phyloP scores from a whole-genome alignment of 2,888 invertebrate species.

The Cyrtodaria siliqua region DNA sequence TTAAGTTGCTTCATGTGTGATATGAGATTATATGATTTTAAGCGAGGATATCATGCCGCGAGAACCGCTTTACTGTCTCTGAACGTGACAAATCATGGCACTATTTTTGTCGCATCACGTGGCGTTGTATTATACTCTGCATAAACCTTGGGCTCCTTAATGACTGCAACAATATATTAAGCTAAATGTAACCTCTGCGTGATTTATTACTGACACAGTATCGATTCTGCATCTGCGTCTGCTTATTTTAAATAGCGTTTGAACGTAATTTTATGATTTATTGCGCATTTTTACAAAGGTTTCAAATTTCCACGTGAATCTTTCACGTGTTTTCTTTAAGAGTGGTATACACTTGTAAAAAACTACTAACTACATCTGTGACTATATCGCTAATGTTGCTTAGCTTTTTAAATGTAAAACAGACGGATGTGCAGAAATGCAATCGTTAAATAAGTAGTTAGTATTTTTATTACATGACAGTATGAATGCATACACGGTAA shows the following conservation, averaged over 20 bases:
- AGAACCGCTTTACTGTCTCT: not conserved
- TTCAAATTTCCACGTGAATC: too few species aligned
- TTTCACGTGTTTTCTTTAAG: too few species aligned
- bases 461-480: too few species aligned
- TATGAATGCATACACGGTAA: too few species aligned
- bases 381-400: too few species aligned
- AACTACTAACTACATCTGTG: too few species aligned
- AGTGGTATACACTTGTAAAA: too few species aligned
- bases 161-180: slow-evolving; percentile 7
- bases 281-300: not conserved
- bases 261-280: slow-evolving; percentile 10
- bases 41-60: not conserved
- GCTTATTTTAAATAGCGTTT: slow-evolving; percentile 8
- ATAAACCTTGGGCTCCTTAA: not conserved
- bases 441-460: too few species aligned
- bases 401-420: too few species aligned
- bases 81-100: not conserved
- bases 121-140: not conserved
- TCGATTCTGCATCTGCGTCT: slow-evolving; percentile 8
- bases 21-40: too few species aligned
- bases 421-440: too few species aligned
- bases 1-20: too few species aligned
- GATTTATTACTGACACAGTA: slow-evolving; percentile 3
- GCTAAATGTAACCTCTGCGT: slow-evolving; percentile 4
- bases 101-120: not conserved